Evolutionary conservation across 1,140 invertebrate species (phyloP).

Genomic region (Lutraria rhynchaena): DNA sequence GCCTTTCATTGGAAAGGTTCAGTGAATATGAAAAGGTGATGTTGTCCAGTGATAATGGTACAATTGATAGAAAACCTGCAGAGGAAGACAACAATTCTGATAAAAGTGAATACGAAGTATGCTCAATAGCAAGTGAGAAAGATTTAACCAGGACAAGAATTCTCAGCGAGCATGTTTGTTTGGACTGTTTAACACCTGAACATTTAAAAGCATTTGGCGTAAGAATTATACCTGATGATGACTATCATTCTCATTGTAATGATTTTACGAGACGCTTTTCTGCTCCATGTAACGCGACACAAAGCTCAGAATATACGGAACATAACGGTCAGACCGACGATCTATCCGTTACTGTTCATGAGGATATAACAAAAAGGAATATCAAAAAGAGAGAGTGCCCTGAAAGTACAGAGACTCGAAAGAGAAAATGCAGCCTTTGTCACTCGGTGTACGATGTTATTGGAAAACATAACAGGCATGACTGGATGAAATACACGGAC

Average conservation of each 20-base stretch:
- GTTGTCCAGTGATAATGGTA: background rate
- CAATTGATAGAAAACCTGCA: no score
- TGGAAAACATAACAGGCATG: background rate
- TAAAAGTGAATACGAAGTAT: conserved; percentile 1
- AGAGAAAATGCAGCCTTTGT: conserved; percentile 13
- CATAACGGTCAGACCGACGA: no score
- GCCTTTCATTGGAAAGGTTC: no score
- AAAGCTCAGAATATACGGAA: no score
- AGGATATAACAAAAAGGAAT: background rate
- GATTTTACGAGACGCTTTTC: background rate
- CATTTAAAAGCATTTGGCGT: conserved; percentile 15
- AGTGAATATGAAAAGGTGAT: background rate
- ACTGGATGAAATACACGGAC: no score
- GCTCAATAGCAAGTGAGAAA: background rate
- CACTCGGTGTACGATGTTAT: conserved; percentile 7
- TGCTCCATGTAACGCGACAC: background rate
- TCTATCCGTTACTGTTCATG: background rate
- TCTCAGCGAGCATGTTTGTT: conserved; percentile 3
- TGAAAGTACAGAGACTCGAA: no score
- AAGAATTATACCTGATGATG: conserved; percentile 3
- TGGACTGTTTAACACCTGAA: conserved; percentile 22
- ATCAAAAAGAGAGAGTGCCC: no score
- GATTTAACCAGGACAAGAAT: background rate
- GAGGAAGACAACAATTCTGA: background rate
- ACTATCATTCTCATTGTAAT: background rate